Evolutionary conservation across 2,888 invertebrate species (phyloP), one percentile per base, ranked within the genome.

Genomic region (Caenorhabditis angaria): DNA sequence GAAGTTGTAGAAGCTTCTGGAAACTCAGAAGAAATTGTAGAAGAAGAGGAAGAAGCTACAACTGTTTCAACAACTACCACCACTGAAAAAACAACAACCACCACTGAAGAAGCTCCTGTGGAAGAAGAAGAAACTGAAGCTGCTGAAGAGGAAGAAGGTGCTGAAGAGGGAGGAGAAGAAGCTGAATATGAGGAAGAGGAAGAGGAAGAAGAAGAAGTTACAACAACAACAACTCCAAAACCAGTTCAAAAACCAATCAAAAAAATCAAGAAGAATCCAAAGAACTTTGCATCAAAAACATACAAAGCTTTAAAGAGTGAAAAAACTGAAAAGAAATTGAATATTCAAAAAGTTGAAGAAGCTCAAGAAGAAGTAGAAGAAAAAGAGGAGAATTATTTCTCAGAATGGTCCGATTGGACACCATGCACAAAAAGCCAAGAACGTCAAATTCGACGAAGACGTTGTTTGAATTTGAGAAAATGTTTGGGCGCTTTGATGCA

Each of bases 331-430:
- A 32, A 28, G n/a, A 56, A 18, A n/a, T 58, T 58, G 58, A 58
- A 47, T 4, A 58, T 47, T 48, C 1, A 27, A 24, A 51, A 63
- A 50, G 22, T 35, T 35, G 50, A 63, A 48, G 69, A 75, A 48
- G 24, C 35, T 35, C 60, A 63, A 41, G 63, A 70, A 55, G 59
- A 61, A 10, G 54, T 18, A 10, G 14, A 27, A 35, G 24, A 56
- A 53, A 20, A 14, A 0, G 12, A 48, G 28, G n/a, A 65, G 61
- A 71, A 68, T 8, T 85, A 78, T 66, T 87, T 85, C 77, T 83
- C 85, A 22, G 80, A 81, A 29, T 87, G 87, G 87, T 81, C 80
- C 8, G 80, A 83, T 27, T 87, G 87, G 87, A 84, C 85, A 0
- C 76, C 77, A 18, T 87, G 87, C 70, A 82, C 76, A 24, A 78